These are phyloP conservation scores for Cotesia congregata DNA, from an alignment of 2,888 invertebrate species.

Conservation along the genomic window DNA sequence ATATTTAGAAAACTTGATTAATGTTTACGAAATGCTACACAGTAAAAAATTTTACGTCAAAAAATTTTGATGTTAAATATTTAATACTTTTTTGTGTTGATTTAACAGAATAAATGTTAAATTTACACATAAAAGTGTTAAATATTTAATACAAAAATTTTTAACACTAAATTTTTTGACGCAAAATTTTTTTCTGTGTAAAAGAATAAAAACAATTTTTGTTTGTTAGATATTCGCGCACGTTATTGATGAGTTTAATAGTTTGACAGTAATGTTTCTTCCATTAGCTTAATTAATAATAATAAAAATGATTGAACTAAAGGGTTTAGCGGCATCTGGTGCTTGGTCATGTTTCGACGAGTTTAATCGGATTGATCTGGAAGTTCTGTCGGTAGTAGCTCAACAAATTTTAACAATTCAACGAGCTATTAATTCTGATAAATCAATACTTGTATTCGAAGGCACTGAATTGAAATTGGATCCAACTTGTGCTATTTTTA, in stretches of 20 bases:
- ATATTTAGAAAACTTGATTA: too few species aligned
- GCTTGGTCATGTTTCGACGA: slow-evolving; percentile 98
- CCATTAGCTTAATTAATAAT: not conserved
- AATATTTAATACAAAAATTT: too few species aligned
- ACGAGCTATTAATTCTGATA: slow-evolving; percentile 72
- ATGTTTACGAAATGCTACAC: too few species aligned
- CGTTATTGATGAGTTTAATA: not conserved
- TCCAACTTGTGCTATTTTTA: slow-evolving; percentile 75
- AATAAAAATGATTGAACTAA: slow-evolving; percentile 71
- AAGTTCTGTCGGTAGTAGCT: slow-evolving; percentile 94
- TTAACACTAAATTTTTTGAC: too few species aligned
- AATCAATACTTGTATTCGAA: slow-evolving; percentile 72
- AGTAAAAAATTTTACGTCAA: too few species aligned
- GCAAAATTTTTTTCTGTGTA: too few species aligned
- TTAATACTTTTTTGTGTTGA: too few species aligned
- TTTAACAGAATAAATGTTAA: too few species aligned
- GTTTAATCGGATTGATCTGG: slow-evolving; percentile 94
- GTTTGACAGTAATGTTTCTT: not conserved
- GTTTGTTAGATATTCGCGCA: too few species aligned
- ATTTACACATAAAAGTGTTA: too few species aligned
- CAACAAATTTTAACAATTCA: slow-evolving; percentile 94
- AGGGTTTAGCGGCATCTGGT: slow-evolving; percentile 93
- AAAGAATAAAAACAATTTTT: too few species aligned
- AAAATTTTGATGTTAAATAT: too few species aligned
- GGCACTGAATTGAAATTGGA: slow-evolving; percentile 74